phyloP scores from a whole-genome alignment of 2,113 vertebrate species.

The Hippoglossus stenolepis region DNA sequence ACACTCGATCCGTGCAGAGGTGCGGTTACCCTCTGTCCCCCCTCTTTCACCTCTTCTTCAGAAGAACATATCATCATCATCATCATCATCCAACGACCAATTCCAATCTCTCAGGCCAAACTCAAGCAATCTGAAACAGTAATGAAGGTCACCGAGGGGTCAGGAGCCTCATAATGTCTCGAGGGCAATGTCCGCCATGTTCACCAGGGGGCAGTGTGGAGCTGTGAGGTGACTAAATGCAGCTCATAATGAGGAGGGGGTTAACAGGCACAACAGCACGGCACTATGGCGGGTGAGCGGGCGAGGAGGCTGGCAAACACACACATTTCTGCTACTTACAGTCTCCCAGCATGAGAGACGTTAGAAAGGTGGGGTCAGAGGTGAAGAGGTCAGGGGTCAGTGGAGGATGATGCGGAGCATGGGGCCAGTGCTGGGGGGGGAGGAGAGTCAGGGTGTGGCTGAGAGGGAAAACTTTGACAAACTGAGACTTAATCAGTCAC shows the following conservation, averaged over 20 bases:
- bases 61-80: constrained; percentile 97
- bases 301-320: background rate
- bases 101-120: constrained; percentile 97
- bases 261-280: constrained; percentile 41
- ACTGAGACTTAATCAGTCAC: background rate
- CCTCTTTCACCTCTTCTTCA: constrained; percentile 82
- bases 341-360: constrained; percentile 77
- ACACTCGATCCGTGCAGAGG: constrained; percentile 53
- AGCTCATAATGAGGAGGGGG: background rate
- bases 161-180: background rate
- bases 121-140: constrained; percentile 95
- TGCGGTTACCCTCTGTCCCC: constrained; percentile 78
- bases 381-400: constrained; percentile 77
- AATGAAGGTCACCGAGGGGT: constrained; percentile 59
- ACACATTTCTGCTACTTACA: constrained; percentile 83
- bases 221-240: constrained; percentile 3
- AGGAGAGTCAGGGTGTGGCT: constrained; percentile 68
- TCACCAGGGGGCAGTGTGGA: constrained; percentile 42
- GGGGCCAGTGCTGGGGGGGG: constrained; percentile 81
- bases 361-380: constrained; percentile 73
- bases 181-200: background rate
- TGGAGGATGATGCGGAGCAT: constrained; percentile 84
- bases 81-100: constrained; percentile 88
- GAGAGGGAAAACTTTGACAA: constrained; percentile 19
- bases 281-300: constrained; percentile 34